phyloP scores from a whole-genome alignment of 1,140 invertebrate species.

The Drosophila pruinosa region DNA sequence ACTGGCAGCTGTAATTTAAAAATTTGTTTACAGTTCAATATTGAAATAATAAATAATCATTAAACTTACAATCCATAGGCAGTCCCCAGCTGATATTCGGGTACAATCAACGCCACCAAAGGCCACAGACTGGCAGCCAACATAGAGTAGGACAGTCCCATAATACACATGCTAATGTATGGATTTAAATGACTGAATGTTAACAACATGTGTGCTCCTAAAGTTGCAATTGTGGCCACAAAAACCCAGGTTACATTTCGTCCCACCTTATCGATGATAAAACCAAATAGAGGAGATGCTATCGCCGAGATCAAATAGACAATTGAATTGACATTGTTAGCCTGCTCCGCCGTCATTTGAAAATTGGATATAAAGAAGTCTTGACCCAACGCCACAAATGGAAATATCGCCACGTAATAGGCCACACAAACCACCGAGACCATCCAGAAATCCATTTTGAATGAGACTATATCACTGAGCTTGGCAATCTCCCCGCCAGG shows the following conservation, averaged over 20 bases:
- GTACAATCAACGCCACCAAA: slow-evolving; percentile 94
- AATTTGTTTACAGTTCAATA: no score
- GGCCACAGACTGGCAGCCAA: slow-evolving; percentile 98
- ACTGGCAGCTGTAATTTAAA: slow-evolving; percentile 87
- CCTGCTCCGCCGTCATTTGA: slow-evolving; percentile 87
- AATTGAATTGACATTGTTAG: slow-evolving; percentile 94
- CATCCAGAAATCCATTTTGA: slow-evolving; percentile 94
- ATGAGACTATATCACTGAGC: slow-evolving; percentile 92
- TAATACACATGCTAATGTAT: slow-evolving; percentile 93
- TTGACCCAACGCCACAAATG: slow-evolving; percentile 97
- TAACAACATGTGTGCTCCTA: slow-evolving; percentile 91
- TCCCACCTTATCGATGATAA: slow-evolving; percentile 95
- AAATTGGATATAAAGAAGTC: slow-evolving; percentile 95
- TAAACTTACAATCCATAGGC: slow-evolving; percentile 93
- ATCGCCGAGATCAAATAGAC: slow-evolving; percentile 96
- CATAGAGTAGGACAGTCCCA: slow-evolving; percentile 96
- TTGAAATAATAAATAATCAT: background rate
- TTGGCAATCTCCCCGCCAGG: slow-evolving; percentile 88
- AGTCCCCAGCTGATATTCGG: slow-evolving; percentile 96
- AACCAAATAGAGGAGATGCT: slow-evolving; percentile 95
- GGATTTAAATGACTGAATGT: slow-evolving; percentile 94
- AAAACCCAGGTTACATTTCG: slow-evolving; percentile 96
- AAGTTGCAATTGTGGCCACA: slow-evolving; percentile 89
- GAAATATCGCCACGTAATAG: slow-evolving; percentile 98
- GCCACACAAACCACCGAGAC: slow-evolving; percentile 94